Percentiles rank a stretch among this genome's conserved stretches.
Conservation (phyloP, 2,113 vertebrate genomes). For the Ophiodon elongatus region DNA sequence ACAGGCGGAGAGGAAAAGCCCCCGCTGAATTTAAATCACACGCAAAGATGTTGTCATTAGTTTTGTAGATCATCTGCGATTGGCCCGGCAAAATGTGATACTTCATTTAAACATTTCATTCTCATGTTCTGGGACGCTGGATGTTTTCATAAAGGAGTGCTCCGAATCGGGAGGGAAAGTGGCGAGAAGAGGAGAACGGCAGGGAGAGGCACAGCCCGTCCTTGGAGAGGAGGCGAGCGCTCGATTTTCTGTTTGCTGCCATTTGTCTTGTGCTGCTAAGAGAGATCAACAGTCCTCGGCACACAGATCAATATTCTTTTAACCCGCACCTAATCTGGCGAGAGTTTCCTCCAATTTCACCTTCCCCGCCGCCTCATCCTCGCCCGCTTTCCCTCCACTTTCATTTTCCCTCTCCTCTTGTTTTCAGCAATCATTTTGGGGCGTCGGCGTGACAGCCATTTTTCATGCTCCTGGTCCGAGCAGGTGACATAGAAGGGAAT, state of each 20-base stretch:
- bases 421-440: slow-evolving; percentile 69
- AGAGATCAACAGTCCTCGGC: slow-evolving; percentile 99
- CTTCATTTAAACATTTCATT: slow-evolving; percentile 41
- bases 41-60: slow-evolving; percentile 22
- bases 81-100: slow-evolving; percentile 6
- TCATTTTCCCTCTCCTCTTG: slow-evolving; percentile 71
- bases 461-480: slow-evolving; percentile 94
- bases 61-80: slow-evolving; percentile 22
- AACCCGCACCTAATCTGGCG: slow-evolving; percentile 94
- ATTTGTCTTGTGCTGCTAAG: slow-evolving; percentile 97
- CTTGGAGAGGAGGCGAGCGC: slow-evolving; percentile 90
- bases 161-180: slow-evolving; percentile 5
- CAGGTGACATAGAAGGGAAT: slow-evolving; percentile 93
- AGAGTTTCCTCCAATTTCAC: slow-evolving; percentile 92
- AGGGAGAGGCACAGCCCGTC: slow-evolving; percentile 77
- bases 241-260: slow-evolving; percentile 94
- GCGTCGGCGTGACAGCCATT: slow-evolving; percentile 82
- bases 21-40: slow-evolving; percentile 1
- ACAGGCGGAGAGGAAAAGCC: neutral
- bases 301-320: slow-evolving; percentile 99
- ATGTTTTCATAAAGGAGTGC: slow-evolving; percentile 12
- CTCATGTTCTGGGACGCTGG: slow-evolving; percentile 7
- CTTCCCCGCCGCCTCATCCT: slow-evolving; percentile 79
- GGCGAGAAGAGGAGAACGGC: slow-evolving; percentile 18
- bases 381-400: slow-evolving; percentile 48